A percentile compares a stretch with the other conserved stretches of the same genome.
Conservation (phyloP, 2,113 vertebrate genomes). For the Shinisaurus crocodilurus region DNA sequence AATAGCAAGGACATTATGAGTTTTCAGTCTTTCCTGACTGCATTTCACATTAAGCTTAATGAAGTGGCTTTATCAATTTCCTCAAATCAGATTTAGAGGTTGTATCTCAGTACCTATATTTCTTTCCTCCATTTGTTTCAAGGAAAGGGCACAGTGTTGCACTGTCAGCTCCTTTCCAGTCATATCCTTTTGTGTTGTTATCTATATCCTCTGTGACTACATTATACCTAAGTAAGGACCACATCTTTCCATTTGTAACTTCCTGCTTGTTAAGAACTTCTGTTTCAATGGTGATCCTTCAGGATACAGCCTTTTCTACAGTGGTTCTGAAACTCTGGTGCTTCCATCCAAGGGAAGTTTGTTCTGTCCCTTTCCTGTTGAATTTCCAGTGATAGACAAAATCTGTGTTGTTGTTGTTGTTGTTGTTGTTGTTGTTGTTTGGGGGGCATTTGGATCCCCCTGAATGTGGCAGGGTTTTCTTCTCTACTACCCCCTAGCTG, state of each 20-base stretch:
- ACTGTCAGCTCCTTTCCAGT: neutral
- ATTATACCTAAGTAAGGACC: neutral
- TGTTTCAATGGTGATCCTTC: neutral
- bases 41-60: neutral
- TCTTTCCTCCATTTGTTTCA: neutral
- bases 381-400: too few species aligned
- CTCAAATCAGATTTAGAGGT: neutral
- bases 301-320: neutral
- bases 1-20: neutral
- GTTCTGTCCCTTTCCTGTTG: too few species aligned
- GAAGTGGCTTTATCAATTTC: neutral
- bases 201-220: neutral
- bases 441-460: too few species aligned
- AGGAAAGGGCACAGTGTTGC: neutral
- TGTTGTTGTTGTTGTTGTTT: too few species aligned
- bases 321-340: neutral
- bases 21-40: fast-evolving
- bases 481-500: too few species aligned
- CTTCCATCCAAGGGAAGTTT: neutral
- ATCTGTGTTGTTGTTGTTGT: too few species aligned
- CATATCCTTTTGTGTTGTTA: neutral
- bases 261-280: neutral
- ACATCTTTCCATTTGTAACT: neutral
- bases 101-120: neutral
- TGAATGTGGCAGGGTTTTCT: too few species aligned